Evolutionary conservation across 2,113 vertebrate species (phyloP), one percentile per base, ranked within the genome.

Genomic region (Tringa solitaria): DNA sequence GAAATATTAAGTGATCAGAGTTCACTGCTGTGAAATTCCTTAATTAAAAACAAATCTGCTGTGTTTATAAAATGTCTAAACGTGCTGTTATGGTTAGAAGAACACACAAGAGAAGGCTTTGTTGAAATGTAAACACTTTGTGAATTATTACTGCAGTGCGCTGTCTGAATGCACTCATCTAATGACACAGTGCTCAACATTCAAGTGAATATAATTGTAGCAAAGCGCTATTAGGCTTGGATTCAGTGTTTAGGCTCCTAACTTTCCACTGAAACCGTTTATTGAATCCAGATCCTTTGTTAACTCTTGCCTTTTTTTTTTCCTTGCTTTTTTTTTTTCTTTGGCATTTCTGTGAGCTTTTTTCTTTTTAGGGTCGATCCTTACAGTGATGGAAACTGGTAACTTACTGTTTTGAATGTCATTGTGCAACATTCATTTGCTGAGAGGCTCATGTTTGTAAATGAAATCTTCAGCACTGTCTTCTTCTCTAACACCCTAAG

Each of bases 31-130:
- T 70, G 51, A 96, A 97, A 94, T 96, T 96, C 93, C 70, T 93
- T 97, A 94, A 96, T 97, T 83, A 93, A 97, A 96, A 96, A 84
- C 88, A 96, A 97, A 94, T 92, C 67, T 74, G 51, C 75, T 87
- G 45, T 96, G 95, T 96, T 97, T 96, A 95, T 96, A 87, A 87
- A 96, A 89, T 65, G 86, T 96, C 86, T 89, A 73, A 89, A 94
- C 6, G 77, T 88, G 87, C 67, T 53, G 83, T 95, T 97, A 93
- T 81, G 92, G 88, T 96, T 96, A 95, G 83, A 87, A 90, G 92
- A 89, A 86, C 43, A 80, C 79, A 88, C 45, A 84, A 91, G 94
- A 94, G 95, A 94, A 92, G 68, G 61, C 83, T 97, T 93, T 97
- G 93, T 82, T 95, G 85, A 96, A 97, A 96, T 89, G 80, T 97